Base-by-base conservation (phyloP, 2,888 invertebrate species). In the Electrophaes corylata region DNA sequence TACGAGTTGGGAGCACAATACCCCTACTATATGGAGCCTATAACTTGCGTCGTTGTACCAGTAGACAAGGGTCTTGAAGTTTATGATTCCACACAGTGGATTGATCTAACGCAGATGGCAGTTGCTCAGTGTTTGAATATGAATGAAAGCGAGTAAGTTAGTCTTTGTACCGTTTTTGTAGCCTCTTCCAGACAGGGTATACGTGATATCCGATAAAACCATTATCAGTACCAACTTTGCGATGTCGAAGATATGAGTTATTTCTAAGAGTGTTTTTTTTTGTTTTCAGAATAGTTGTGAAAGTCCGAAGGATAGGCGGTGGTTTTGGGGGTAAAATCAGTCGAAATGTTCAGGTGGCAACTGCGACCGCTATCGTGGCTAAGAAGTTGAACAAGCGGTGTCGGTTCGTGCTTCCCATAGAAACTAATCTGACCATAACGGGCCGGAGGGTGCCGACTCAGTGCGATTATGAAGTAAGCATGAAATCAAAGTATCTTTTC, bases 1-100 rank as follows among this genome's bases (percentile, higher is more conserved):
- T 91, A 93, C 61, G 89, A 93, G 60, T 80, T 93, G 57, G 94
- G 94, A 11, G 80, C 92, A 0, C 96, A 96, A 74, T 96, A 95
- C 75, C 96, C 96, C 79, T 96, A 94, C 68, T 94, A 94, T 39
- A 92, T 96, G 93, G 96, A 96, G 75, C 94, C 95, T 0, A 93
- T 95, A 10, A 86, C 92, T 0, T 93, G 94, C 53, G 91, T 95
- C 0, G 94, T 93, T 26, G 73, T 94, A 4, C 96, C 96, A 0
- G 86, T 92, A 1, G 96, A 96, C 70, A 93, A 94, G 37, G 94
- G 93, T 0, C 75, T 96, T 62, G 94, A 95, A 51, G 93, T 96
- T 0, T 93, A 93, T 68, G 90, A 93, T 19, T 79, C 95, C 0
- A 87, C 94, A 0, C 96, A 96, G 67, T 94, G 93, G 92, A 92